Evolutionary conservation across 2,797 vertebrate genomes (phyloP).

Genomic region (Amniataba percoides): DNA sequence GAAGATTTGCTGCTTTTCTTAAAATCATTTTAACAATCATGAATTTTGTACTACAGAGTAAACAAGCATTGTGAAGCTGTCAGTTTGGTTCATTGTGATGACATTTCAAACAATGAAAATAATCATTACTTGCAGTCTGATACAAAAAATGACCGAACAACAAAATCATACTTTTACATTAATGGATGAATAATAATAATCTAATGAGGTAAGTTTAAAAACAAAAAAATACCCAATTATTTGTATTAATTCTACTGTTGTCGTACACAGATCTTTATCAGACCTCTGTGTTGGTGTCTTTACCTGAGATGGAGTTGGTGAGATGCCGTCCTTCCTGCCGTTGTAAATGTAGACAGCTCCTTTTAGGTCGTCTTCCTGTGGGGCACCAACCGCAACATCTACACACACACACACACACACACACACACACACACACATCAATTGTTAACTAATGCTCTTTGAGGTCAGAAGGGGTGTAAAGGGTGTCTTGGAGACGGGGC

Average conservation of each 20-base stretch:
- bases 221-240: neutral
- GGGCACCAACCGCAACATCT: conserved; percentile 96
- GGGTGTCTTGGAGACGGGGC: neutral
- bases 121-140: too few relatives aligned
- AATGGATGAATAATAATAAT: too few relatives aligned
- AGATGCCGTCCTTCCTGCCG: conserved; percentile 91
- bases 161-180: too few relatives aligned
- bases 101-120: too few relatives aligned
- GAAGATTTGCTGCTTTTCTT: too few relatives aligned
- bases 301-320: conserved; percentile 92
- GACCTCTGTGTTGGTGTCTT: neutral
- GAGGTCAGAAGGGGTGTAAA: neutral
- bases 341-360: conserved; percentile 98
- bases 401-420: conserved; percentile 49
- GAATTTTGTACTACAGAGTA: too few relatives aligned
- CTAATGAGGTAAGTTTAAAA: too few relatives aligned
- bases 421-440: conserved; percentile 25
- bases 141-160: too few relatives aligned
- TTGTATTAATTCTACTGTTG: neutral
- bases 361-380: conserved; percentile 93
- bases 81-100: too few relatives aligned
- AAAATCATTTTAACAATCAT: too few relatives aligned
- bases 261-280: neutral
- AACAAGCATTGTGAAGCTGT: too few relatives aligned
- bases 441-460: neutral